phyloP scores from a whole-genome alignment of 2,888 invertebrate species.

The Napeogenes inachia region DNA sequence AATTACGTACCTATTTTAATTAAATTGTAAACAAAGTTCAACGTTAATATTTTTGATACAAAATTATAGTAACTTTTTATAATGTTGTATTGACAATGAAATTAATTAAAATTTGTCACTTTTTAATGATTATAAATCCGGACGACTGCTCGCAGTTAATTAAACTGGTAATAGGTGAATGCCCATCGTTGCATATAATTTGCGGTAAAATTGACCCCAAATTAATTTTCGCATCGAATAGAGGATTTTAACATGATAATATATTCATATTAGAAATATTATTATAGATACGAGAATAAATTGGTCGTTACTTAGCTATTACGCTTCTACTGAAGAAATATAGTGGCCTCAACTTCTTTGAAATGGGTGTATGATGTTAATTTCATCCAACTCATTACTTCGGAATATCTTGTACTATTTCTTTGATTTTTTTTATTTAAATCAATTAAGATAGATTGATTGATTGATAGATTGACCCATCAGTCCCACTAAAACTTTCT shows the following conservation, averaged over 20 bases:
- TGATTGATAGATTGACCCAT: no score
- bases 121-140: slow-evolving; percentile 12
- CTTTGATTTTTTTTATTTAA: not conserved
- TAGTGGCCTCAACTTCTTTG: not conserved
- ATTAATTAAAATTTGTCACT: slow-evolving; percentile 24
- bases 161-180: not conserved
- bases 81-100: not conserved
- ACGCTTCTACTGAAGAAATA: not conserved
- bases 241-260: not conserved
- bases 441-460: not conserved
- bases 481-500: not conserved
- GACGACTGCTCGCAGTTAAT: slow-evolving; percentile 13
- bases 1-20: no score
- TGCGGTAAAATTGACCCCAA: not conserved
- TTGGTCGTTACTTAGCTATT: not conserved
- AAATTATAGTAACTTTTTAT: no score
- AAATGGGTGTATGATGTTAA: not conserved
- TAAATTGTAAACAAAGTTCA: no score
- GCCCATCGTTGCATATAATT: slow-evolving; percentile 1
- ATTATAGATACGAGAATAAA: not conserved
- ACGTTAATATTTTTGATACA: no score
- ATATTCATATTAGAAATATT: not conserved
- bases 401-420: not conserved
- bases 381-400: not conserved
- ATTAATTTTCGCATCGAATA: not conserved